These are phyloP conservation scores for Vultur gryphus DNA, from an alignment of 2,797 vertebrate species.

Conservation along the genomic window DNA sequence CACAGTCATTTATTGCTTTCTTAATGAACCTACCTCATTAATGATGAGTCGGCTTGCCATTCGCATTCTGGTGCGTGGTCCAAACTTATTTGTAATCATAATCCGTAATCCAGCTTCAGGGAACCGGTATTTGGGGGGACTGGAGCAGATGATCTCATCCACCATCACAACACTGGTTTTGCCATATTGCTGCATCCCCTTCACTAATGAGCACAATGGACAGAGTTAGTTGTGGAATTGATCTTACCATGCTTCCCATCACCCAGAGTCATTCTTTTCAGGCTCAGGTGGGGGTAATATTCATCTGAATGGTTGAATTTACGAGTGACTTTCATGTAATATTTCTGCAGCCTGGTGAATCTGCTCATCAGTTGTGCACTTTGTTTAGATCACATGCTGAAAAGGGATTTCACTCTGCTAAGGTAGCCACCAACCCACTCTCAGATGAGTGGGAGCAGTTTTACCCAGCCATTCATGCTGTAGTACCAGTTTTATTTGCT, in stretches of 20 bases:
- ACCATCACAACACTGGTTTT: constrained; percentile 92
- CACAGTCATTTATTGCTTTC: neutral
- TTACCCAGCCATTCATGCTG: neutral
- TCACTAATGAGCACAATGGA: constrained; percentile 78
- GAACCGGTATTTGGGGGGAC: constrained; percentile 90
- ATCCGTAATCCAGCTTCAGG: constrained; percentile 92
- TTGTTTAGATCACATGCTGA: neutral
- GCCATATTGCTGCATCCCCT: constrained; percentile 82
- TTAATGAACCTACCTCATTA: constrained; percentile 84
- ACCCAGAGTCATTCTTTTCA: neutral
- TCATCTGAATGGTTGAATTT: neutral
- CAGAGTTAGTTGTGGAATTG: constrained; percentile 18
- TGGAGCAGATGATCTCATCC: constrained; percentile 93
- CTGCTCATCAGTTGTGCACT: neutral
- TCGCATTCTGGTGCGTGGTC: constrained; percentile 92
- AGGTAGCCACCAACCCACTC: neutral
- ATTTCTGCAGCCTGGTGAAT: neutral
- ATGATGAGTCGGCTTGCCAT: constrained; percentile 98
- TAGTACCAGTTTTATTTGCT: neutral
- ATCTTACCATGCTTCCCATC: neutral
- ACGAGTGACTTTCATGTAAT: neutral
- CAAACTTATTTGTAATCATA: constrained; percentile 97
- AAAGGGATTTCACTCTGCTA: neutral
- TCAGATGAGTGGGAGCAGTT: neutral
- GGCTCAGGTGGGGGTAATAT: neutral